A percentile compares a stretch with the other conserved stretches of the same genome.
phyloP scores from a whole-genome alignment of 2,888 invertebrate genomes.

The Exocentrus adspersus region DNA sequence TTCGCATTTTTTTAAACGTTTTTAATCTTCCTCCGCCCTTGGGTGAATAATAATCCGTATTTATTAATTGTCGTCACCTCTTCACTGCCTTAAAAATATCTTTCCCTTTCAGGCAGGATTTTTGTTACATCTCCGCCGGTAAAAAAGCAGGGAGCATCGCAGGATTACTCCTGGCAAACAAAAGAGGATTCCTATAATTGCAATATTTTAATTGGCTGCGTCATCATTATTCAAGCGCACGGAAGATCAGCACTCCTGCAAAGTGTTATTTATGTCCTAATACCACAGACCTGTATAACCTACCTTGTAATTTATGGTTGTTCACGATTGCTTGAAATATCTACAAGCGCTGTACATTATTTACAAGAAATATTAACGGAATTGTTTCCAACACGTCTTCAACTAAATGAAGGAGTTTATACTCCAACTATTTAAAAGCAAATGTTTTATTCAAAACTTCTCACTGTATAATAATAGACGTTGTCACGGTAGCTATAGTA shows the following conservation, averaged over 20 bases:
- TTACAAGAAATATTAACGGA: slow-evolving; percentile 30
- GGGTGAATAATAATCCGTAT: too few species aligned
- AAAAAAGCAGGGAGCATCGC: slow-evolving; percentile 19
- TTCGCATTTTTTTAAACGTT: too few species aligned
- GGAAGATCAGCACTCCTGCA: slow-evolving; percentile 47
- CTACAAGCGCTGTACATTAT: slow-evolving; percentile 34
- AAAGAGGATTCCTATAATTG: slow-evolving; percentile 54
- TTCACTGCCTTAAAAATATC: too few species aligned
- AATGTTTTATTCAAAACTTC: slow-evolving; percentile 26
- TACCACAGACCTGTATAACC: slow-evolving; percentile 42
- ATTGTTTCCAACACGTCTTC: slow-evolving; percentile 21
- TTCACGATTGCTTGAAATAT: slow-evolving; percentile 41
- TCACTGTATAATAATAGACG: slow-evolving; percentile 22
- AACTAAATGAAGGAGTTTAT: slow-evolving; percentile 21
- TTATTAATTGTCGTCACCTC: too few species aligned
- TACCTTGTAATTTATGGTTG: slow-evolving; percentile 46
- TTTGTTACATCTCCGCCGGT: neutral
- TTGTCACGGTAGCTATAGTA: slow-evolving; percentile 22
- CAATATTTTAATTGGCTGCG: slow-evolving; percentile 58
- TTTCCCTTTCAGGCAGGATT: neutral
- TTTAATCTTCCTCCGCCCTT: too few species aligned
- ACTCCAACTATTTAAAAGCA: slow-evolving; percentile 23
- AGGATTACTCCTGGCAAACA: slow-evolving; percentile 30
- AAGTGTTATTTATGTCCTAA: slow-evolving; percentile 52
- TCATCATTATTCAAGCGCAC: slow-evolving; percentile 53